Base-by-base conservation (phyloP, 53 echinoderm and acorn worm genomes). In the Holothuria scabra region DNA sequence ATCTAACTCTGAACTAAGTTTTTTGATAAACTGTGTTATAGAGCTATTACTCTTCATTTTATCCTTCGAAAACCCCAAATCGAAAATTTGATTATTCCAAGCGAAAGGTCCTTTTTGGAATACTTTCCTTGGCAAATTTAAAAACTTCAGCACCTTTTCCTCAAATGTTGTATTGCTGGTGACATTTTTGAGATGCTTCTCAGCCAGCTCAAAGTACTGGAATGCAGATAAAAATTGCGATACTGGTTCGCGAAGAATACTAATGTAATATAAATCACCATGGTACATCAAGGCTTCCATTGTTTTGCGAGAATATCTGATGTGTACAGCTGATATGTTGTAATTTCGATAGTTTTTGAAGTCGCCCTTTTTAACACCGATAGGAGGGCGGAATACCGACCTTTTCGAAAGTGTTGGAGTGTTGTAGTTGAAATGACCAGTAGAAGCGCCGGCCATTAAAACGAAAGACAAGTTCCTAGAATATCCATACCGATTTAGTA, bases 81-180 rank as follows among this genome's bases (percentile, higher is more conserved):
- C 89, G 55, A 86, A 92, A 19, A 86, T 75, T 30, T 92, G 92
- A 35, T 83, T 86, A 70, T 92, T 92, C 72, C 89, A 81, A 8
- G 89, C 30, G 28, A 62, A 80, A 20, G 62, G 81, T 7, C 62
- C 35, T 22, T 60, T 61, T 61, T 33, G 37, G 37, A 21, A 66
- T 25, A 74, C 41, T 64, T 55, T 85, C 70, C 60, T 48, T 63
- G 81, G 33, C 22, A 55, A 32, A 59, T 21, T 14, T 41, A 62
- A 8, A 26, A 76, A 30, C 46, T 28, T 46, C 22, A 55, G 76
- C 29, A 76, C 76, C 49, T 48, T 29, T 52, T 49, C 76, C 55
- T 76, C 76, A 12, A 76, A 56, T 8, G 25, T 76, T 10, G 19
- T 8, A 46, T 56, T 76, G 24, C 28, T 76, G 19, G 25, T 29